Conservation (phyloP, 2,797 vertebrate species). For the Vultur gryphus region DNA sequence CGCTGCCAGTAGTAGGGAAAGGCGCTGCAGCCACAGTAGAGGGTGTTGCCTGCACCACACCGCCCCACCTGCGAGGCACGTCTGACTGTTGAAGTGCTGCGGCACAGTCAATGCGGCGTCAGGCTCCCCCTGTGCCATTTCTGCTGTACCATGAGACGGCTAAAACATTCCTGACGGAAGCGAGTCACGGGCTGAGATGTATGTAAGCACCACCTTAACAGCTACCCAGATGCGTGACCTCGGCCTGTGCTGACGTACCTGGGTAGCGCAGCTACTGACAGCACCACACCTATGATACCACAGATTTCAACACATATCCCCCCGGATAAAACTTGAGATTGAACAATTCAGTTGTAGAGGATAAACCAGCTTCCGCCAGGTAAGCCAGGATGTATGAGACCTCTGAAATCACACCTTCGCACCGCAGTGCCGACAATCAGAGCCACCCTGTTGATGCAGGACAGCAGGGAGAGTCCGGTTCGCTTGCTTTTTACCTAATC, state of each 20-base stretch:
- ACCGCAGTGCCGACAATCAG: not conserved
- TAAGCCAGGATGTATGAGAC: not conserved
- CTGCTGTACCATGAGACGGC: fast-evolving
- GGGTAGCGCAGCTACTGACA: fast-evolving
- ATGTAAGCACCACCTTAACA: fast-evolving
- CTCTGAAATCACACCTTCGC: not conserved
- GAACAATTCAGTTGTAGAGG: not conserved
- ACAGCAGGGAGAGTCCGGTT: not conserved
- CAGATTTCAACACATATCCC: not conserved
- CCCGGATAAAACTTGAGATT: not conserved
- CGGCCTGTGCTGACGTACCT: not conserved
- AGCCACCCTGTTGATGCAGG: not conserved
- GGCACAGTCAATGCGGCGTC: fast-evolving
- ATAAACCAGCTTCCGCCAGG: not conserved
- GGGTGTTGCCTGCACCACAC: not conserved
- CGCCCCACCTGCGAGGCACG: not conserved
- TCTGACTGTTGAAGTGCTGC: not conserved
- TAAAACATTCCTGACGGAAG: not conserved
- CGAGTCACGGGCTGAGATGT: fast-evolving
- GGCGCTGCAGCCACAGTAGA: not conserved
- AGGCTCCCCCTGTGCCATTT: not conserved
- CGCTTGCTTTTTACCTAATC: not conserved
- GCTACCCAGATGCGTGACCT: not conserved
- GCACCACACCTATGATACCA: not conserved
- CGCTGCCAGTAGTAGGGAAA: not conserved